phyloP scores from a whole-genome alignment of 2,888 invertebrate genomes.

The Standfussiana lucernea region DNA sequence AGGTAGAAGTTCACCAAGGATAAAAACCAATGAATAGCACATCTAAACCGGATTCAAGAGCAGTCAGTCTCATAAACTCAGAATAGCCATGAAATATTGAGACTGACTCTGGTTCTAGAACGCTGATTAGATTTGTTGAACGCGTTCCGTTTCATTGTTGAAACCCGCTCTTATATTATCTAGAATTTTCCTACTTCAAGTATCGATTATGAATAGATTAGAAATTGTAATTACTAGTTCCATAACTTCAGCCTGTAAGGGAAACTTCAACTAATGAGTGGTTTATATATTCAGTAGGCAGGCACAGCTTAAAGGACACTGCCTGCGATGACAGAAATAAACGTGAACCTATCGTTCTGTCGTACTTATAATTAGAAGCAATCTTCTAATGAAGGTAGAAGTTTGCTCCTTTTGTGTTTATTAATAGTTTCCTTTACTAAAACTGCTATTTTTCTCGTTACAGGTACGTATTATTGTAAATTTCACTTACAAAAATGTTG shows the following conservation, averaged over 20 bases:
- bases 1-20: background rate
- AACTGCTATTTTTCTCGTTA: conserved; percentile 52
- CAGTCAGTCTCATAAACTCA: background rate
- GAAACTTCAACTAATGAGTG: background rate
- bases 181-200: background rate
- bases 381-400: background rate
- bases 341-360: background rate
- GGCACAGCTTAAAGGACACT: background rate
- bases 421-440: background rate
- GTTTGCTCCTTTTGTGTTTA: background rate
- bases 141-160: background rate
- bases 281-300: conserved; percentile 5
- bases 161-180: background rate
- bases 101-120: background rate
- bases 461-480: conserved; percentile 67
- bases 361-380: background rate
- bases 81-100: background rate
- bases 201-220: background rate
- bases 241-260: background rate
- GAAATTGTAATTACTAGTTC: background rate
- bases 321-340: conserved; percentile 13
- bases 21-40: background rate
- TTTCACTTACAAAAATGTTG: conserved; percentile 38
- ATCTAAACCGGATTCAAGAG: background rate
- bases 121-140: background rate